Evolutionary conservation across 2,888 invertebrate species (phyloP), one percentile per base, ranked within the genome.

Genomic region (Folsomia candida): DNA sequence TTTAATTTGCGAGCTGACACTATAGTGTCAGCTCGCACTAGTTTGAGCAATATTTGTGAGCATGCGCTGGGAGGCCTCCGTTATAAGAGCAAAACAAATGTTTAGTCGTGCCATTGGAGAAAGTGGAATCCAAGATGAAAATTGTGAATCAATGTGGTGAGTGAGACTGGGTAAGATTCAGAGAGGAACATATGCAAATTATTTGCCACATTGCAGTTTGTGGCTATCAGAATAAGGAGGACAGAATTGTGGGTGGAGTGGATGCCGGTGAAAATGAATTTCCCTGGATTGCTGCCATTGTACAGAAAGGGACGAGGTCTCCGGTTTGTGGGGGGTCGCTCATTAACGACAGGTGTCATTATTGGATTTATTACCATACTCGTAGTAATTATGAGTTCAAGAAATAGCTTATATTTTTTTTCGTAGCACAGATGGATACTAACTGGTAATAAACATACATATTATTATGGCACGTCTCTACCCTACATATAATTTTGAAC

Each of bases 211-310:
- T 47, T 59, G 25, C 25, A 59, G 59, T 59, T 59, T 59, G 59
- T 59, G 59, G 59, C 18, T 59, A 59, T 18, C 59, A 59, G 25
- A 59, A 59, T 26, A 2, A 2, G 18, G 59, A 62, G 27, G 72
- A 71, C 24, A 22, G 76, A 27, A 74, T 76, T 24, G 74, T 76
- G 1, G 61, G 59, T 28, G 76, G 76, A 1, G 71, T 63, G 37
- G 54, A 71, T 59, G 68, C 74, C 2, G 51, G 58, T 18, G 37
- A 61, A 65, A 69, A 68, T 51, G 76, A 76, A 73, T 76, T 73
- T 51, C 76, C 76, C 6, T 76, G 76, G 76, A 68, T 66, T 27
- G 76, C 62, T 0, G 73, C 74, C 2, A 64, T 76, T 25, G 76
- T 76, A 2, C 47, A 25, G 14, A n/a, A 14, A 18, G 73, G 72